A percentile compares a stretch with the other conserved stretches of the same genome.
phyloP scores from a whole-genome alignment of 2,797 vertebrate genomes.

The Amblyraja radiata region DNA sequence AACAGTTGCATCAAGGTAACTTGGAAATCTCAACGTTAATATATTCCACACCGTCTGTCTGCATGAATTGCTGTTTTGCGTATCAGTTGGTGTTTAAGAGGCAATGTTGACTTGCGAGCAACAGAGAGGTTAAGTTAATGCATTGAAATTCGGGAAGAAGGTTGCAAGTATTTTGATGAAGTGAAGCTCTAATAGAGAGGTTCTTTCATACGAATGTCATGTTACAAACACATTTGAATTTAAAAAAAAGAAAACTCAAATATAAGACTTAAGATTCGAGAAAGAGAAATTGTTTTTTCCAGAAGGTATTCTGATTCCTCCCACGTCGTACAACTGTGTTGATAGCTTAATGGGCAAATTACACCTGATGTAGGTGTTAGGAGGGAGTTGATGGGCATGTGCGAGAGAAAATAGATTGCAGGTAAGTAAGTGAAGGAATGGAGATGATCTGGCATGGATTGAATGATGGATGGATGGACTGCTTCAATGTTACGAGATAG shows the following conservation, averaged over 20 bases:
- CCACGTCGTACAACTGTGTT: no score
- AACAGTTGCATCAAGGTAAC: neutral
- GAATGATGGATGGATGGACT: no score
- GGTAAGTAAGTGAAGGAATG: no score
- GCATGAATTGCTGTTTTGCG: neutral
- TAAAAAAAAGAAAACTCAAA: neutral
- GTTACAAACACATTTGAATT: neutral
- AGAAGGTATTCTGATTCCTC: no score
- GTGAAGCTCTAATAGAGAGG: neutral
- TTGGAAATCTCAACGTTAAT: neutral
- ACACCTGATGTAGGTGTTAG: no score
- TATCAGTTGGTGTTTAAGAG: neutral
- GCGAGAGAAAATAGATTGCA: no score
- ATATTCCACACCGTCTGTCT: neutral
- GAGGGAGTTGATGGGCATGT: no score
- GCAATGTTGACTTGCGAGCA: neutral
- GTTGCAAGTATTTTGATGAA: neutral
- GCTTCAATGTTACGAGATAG: no score
- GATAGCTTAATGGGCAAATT: no score
- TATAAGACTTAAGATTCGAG: no score
- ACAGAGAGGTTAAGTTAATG: neutral
- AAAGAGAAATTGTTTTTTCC: no score
- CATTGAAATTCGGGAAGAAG: neutral
- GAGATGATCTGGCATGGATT: no score
- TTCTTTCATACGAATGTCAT: neutral